Evolutionary conservation across 2,797 vertebrate species (phyloP).

Genomic region (Acestrorhynchus altus): DNA sequence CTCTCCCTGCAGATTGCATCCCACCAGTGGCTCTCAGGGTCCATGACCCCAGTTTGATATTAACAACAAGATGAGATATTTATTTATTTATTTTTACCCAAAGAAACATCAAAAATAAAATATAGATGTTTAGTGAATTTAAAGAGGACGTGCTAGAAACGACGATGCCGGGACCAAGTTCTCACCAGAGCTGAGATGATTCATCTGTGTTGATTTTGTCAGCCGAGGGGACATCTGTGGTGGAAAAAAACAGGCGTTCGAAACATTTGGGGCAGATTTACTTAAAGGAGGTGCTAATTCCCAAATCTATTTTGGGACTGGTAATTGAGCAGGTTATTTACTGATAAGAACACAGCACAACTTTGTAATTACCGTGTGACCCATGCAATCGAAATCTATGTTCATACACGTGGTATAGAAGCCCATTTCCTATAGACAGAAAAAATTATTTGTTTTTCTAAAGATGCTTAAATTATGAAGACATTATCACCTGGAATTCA

Average conservation of each 20-base stretch:
- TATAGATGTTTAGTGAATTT: conserved; percentile 9
- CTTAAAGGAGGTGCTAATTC: no score
- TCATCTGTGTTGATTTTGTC: conserved; percentile 37
- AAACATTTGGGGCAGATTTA: neutral
- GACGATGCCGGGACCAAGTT: neutral
- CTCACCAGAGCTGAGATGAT: conserved; percentile 13
- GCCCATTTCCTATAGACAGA: no score
- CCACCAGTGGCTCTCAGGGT: conserved; percentile 7
- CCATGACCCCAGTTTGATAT: conserved; percentile 4
- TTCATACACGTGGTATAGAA: no score
- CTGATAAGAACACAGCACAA: no score
- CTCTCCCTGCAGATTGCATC: conserved; percentile 22
- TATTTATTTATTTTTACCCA: neutral
- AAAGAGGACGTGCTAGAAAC: conserved; percentile 5
- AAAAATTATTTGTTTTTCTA: no score
- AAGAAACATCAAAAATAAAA: conserved; percentile 13
- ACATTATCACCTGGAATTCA: no score
- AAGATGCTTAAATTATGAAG: no score
- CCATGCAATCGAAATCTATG: no score
- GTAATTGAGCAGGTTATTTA: no score
- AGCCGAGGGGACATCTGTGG: conserved; percentile 20
- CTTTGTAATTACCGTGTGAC: no score
- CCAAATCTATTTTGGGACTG: no score
- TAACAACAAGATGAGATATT: neutral
- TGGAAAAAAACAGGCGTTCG: no score